phyloP scores from a whole-genome alignment of 1,140 invertebrate genomes.

The Bicyclus anynana region DNA sequence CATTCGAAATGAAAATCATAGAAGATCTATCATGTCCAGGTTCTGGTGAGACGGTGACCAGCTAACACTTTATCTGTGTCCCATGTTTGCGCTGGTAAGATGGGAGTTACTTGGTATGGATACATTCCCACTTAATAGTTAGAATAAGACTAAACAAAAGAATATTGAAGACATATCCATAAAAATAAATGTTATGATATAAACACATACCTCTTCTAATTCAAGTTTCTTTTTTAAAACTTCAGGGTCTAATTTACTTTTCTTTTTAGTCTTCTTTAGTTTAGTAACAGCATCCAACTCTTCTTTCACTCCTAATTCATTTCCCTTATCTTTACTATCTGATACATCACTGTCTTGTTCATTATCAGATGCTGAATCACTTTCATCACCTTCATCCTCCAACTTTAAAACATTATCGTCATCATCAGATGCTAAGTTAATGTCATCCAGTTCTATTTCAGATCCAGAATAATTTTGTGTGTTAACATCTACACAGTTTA shows the following conservation, averaged over 20 bases:
- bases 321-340: too few species aligned
- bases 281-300: conserved; percentile 45
- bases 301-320: conserved; percentile 33
- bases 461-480: background rate
- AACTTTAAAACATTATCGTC: background rate
- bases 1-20: too few species aligned
- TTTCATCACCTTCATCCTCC: conserved; percentile 15
- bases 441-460: background rate
- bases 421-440: background rate
- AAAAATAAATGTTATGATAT: background rate
- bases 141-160: too few species aligned
- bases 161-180: background rate
- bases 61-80: too few species aligned
- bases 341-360: background rate
- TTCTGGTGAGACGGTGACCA: too few species aligned
- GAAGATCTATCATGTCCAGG: too few species aligned
- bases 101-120: too few species aligned
- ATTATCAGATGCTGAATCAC: conserved; percentile 29
- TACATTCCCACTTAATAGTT: too few species aligned
- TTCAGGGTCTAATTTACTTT: conserved; percentile 40
- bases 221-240: conserved; percentile 64
- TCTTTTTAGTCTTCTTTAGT: conserved; percentile 43
- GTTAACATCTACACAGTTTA: background rate
- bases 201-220: conserved; percentile 72
- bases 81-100: too few species aligned